A percentile compares a stretch with the other conserved stretches of the same genome.
Evolutionary conservation across 2,888 invertebrate genomes (phyloP).

Genomic region (Habroteleia sp.): DNA sequence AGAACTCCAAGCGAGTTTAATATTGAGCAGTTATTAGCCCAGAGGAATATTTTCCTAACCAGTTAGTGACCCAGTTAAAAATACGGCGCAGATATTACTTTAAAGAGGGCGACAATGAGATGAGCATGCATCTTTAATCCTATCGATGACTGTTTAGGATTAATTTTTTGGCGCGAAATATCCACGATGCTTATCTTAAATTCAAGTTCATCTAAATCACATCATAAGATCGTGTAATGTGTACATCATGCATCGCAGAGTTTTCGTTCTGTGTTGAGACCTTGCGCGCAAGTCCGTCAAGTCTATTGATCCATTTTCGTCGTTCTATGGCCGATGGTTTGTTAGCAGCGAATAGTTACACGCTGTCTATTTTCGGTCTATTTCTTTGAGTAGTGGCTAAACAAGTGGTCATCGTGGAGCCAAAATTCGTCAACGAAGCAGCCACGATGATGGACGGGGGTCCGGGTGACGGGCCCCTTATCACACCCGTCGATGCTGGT

Average conservation of each 20-base stretch:
- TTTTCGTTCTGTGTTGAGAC: slow-evolving; percentile 24
- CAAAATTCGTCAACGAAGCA: slow-evolving; percentile 63
- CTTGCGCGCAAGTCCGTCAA: slow-evolving; percentile 73
- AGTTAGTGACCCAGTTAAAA: slow-evolving; percentile 28
- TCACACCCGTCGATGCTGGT: slow-evolving; percentile 78
- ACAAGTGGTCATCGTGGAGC: slow-evolving; percentile 56
- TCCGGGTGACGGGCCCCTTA: slow-evolving; percentile 78
- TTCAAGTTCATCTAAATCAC: not conserved
- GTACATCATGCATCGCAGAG: slow-evolving; percentile 27
- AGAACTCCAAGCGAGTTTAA: not conserved
- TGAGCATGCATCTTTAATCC: too few species aligned
- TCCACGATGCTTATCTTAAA: too few species aligned
- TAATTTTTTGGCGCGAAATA: too few species aligned
- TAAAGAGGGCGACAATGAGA: not conserved
- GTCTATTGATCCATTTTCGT: slow-evolving; percentile 76
- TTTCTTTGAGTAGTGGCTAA: slow-evolving; percentile 57
- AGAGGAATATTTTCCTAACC: not conserved
- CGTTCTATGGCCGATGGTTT: slow-evolving; percentile 60
- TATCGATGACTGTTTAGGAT: too few species aligned
- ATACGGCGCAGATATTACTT: slow-evolving; percentile 3
- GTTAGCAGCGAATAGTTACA: slow-evolving; percentile 69
- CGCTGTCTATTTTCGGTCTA: slow-evolving; percentile 70
- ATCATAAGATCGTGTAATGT: slow-evolving; percentile 4
- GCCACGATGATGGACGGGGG: slow-evolving; percentile 77
- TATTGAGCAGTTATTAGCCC: too few species aligned